Base-by-base conservation (phyloP, 2,113 vertebrate species). In the Cyprinodon brontotheroides region DNA sequence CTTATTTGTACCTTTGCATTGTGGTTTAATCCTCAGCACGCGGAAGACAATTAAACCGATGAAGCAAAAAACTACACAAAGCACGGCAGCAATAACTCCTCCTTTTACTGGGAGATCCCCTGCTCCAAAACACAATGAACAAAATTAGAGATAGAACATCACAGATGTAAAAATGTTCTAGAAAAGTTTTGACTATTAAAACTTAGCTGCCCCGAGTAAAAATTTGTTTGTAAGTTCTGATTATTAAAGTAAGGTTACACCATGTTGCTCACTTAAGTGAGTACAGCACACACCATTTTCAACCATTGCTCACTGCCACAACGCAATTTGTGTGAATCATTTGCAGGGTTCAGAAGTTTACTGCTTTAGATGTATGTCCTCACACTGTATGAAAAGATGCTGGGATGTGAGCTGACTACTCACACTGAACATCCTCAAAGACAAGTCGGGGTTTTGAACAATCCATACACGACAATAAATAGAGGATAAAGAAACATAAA, bases 11-110 rank as follows among this genome's bases (percentile, higher is more conserved):
- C 87, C 86, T 80, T 69, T 74, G 41, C 39, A 60, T 4, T 29
- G 57, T 70, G 45, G 15, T 47, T 80, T 82, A 70, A 78, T 91
- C 63, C 39, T 88, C 5, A 66, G 40, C 47, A 4, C 0, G 63
- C 5, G 82, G 61, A 84, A 3, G 14, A 77, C 13, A 2, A 39
- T 70, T 14, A 74, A 14, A 1, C 41, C 70, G 0, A 82, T 41
- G 29, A 75, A 36, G 3, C 86, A 50, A 60, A 85, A 12, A 0
- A 79, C 2, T 7, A 20, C 7, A 2, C 20, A 57, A 57, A 57
- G 3, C 53, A 90, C 12, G 15, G 47, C 79, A 13, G 53, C 20
- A 11, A 91, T 76, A 3, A 80, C 15, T 11, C 79, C 74, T 11
- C 0, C 65, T 0, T 76, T 41, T 4, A 63, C 0, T 2, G 6